Evolutionary conservation across 2,888 invertebrate genomes (phyloP).

Genomic region (Hirtodrosophila trivittata): DNA sequence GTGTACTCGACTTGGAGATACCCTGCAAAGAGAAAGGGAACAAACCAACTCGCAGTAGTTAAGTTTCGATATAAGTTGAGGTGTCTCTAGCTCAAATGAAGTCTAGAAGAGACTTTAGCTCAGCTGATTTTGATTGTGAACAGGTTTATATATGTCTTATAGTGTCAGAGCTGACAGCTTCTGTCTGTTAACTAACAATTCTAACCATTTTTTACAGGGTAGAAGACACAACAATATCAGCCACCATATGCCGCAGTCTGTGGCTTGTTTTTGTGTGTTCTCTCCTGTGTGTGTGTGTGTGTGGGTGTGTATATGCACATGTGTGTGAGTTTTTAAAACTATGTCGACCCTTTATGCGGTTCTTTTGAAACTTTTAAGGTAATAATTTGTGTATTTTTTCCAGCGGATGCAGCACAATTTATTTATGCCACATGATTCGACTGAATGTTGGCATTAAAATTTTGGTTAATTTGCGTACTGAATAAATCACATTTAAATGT

Average conservation of each 20-base stretch:
- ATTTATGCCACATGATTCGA: slow-evolving; percentile 45
- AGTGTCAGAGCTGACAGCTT: too few relatives aligned
- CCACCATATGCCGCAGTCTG: slow-evolving; percentile 53
- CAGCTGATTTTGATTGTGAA: too few relatives aligned
- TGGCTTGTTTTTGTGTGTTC: slow-evolving; percentile 26
- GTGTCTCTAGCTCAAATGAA: too few relatives aligned
- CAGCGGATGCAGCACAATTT: slow-evolving; percentile 44
- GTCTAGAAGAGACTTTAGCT: too few relatives aligned
- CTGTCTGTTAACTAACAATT: too few relatives aligned
- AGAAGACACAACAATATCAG: slow-evolving; percentile 10
- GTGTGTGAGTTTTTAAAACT: slow-evolving; percentile 27
- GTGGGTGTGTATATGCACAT: slow-evolving; percentile 9
- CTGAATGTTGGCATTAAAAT: slow-evolving; percentile 16
- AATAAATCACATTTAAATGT: slow-evolving; percentile 56
- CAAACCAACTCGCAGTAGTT: too few relatives aligned
- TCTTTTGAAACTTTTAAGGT: slow-evolving; percentile 43
- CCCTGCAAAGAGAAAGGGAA: too few relatives aligned
- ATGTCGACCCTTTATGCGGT: slow-evolving; percentile 32
- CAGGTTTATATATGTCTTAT: too few relatives aligned
- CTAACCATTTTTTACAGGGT: neutral
- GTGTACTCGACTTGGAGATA: too few relatives aligned
- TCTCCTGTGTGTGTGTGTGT: neutral
- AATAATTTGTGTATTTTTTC: slow-evolving; percentile 48
- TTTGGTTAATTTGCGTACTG: slow-evolving; percentile 57
- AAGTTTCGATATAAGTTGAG: too few relatives aligned